These are phyloP conservation scores for Drosophila ironensis DNA, from an alignment of 1,140 invertebrate species.

Conservation along the genomic window DNA sequence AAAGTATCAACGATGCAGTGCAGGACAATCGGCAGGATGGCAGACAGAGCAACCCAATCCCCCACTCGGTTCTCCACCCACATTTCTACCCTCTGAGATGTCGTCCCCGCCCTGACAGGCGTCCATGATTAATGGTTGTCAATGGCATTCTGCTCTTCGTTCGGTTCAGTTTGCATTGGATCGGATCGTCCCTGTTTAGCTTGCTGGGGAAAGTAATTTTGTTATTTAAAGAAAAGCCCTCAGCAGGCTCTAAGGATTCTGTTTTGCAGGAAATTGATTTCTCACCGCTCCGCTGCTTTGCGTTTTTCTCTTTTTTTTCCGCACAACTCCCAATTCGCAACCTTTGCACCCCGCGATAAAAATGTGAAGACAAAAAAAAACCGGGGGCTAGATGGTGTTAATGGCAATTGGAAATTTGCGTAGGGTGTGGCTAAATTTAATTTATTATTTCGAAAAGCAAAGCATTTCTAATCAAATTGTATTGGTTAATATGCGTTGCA, in stretches of 20 bases:
- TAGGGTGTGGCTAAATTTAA: slow-evolving; percentile 61
- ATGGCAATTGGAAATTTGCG: slow-evolving; percentile 64
- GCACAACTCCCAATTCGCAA: slow-evolving; percentile 73
- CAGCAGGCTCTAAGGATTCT: slow-evolving; percentile 48
- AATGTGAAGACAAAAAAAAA: not conserved
- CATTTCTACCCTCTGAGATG: slow-evolving; percentile 12
- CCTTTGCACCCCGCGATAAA: slow-evolving; percentile 66
- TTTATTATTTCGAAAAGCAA: slow-evolving; percentile 79
- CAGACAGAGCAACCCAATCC: no score
- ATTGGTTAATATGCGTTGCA: slow-evolving; percentile 65
- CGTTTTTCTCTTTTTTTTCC: slow-evolving; percentile 52
- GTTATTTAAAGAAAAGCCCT: slow-evolving; percentile 78
- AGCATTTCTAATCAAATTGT: slow-evolving; percentile 80
- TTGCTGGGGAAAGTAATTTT: slow-evolving; percentile 77
- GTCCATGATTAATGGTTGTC: slow-evolving; percentile 82
- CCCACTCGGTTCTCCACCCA: not conserved
- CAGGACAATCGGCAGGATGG: slow-evolving; percentile 58
- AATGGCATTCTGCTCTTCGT: slow-evolving; percentile 67
- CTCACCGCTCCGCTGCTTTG: slow-evolving; percentile 28
- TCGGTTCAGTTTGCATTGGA: slow-evolving; percentile 11
- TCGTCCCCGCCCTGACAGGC: slow-evolving; percentile 77
- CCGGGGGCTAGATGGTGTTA: slow-evolving; percentile 53
- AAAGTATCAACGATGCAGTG: slow-evolving; percentile 51
- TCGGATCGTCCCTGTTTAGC: slow-evolving; percentile 13
- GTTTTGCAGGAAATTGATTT: slow-evolving; percentile 71